Evolutionary conservation across 2,113 vertebrate species (phyloP).

Genomic region (Tor tambroides): DNA sequence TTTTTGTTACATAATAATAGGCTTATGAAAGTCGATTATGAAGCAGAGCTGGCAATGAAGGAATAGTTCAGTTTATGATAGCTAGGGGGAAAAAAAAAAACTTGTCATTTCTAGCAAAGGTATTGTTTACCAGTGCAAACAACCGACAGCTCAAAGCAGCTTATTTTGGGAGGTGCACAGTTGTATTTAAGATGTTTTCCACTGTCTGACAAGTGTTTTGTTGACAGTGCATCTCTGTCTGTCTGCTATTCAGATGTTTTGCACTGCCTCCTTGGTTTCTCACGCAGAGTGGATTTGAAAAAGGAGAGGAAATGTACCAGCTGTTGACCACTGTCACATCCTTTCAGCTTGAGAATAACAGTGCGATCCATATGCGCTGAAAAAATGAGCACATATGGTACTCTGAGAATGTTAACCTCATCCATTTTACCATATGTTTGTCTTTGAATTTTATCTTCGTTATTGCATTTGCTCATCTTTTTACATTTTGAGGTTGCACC

Average conservation of each 20-base stretch:
- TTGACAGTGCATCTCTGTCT: constrained; percentile 15
- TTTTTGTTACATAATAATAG: neutral
- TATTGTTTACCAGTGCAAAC: neutral
- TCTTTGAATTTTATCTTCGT: neutral
- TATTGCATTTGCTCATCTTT: neutral
- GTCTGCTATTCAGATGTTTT: constrained; percentile 29
- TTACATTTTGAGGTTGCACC: neutral
- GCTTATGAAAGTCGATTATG: neutral
- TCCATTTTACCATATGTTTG: neutral
- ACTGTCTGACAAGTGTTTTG: constrained; percentile 18
- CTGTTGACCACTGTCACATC: constrained; percentile 15
- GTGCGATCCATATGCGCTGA: neutral
- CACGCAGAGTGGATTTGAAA: constrained; percentile 13
- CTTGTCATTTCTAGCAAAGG: neutral
- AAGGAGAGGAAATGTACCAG: neutral
- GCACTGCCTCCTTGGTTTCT: neutral
- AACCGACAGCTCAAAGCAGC: neutral
- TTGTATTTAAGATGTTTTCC: constrained; percentile 21
- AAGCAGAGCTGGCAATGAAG: neutral
- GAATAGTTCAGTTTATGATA: neutral
- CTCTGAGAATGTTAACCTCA: neutral
- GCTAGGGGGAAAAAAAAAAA: neutral
- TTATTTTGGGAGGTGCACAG: neutral
- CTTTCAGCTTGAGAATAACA: neutral
- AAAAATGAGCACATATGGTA: neutral